Evolutionary conservation across 2,888 invertebrate genomes (phyloP).

Genomic region (Synergus itoensis): DNA sequence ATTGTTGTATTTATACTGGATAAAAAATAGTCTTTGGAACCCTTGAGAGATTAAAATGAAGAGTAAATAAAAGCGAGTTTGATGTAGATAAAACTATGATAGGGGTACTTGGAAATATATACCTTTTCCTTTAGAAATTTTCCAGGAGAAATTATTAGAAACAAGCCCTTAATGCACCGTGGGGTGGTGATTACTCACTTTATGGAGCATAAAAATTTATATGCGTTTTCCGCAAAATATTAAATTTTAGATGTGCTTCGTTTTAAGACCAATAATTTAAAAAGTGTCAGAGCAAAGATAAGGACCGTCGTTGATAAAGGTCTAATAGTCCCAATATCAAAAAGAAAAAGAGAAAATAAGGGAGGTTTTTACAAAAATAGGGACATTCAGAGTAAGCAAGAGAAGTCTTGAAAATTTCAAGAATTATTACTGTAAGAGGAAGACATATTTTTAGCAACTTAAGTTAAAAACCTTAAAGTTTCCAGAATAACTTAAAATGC

Average conservation of each 20-base stretch:
- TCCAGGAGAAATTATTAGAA: neutral
- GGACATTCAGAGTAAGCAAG: too few species aligned
- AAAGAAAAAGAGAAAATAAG: neutral
- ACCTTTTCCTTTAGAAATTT: neutral
- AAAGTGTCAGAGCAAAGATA: conserved; percentile 1
- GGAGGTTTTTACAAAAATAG: neutral
- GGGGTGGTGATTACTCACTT: conserved; percentile 16
- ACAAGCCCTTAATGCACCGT: conserved; percentile 14
- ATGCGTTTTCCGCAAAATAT: conserved; percentile 29
- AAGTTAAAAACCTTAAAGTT: too few species aligned
- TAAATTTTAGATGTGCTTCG: conserved; percentile 20
- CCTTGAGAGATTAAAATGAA: neutral
- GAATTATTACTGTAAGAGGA: too few species aligned
- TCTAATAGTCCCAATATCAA: neutral
- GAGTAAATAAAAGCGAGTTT: neutral
- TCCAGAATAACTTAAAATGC: too few species aligned
- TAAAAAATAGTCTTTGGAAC: too few species aligned
- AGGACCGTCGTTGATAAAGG: neutral
- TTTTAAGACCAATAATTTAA: conserved; percentile 14
- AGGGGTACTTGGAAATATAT: neutral
- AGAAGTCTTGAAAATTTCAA: too few species aligned
- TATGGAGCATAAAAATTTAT: conserved; percentile 30
- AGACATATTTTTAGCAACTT: too few species aligned
- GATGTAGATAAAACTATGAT: neutral
- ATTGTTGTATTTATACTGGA: too few species aligned